Evolutionary conservation across 2,888 invertebrate species (phyloP).

Genomic region (Cordilura impudica): DNA sequence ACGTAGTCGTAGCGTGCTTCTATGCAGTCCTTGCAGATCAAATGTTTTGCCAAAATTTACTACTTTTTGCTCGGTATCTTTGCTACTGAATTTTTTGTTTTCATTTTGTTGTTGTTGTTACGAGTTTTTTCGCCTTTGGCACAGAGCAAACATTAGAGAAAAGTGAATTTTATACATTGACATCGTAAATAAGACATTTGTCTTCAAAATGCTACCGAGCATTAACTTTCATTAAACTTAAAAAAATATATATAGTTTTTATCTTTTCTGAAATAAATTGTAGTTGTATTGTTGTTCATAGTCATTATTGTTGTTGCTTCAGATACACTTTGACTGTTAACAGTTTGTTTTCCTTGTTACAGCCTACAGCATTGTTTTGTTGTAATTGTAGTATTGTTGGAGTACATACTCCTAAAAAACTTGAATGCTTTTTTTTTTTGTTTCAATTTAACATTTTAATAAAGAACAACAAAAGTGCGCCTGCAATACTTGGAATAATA

Average conservation of each 20-base stretch:
- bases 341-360: neutral
- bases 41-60: too few relatives aligned
- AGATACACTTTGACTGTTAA: too few relatives aligned
- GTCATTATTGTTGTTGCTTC: neutral
- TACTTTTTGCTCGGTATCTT: too few relatives aligned
- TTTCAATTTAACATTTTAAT: conserved; percentile 13
- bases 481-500: conserved; percentile 37
- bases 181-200: conserved; percentile 5
- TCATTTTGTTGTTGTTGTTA: neutral
- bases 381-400: conserved; percentile 28
- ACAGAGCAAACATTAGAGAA: neutral
- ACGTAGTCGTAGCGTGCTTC: too few relatives aligned
- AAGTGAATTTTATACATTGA: conserved; percentile 22
- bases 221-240: conserved; percentile 32
- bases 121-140: neutral
- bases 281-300: neutral
- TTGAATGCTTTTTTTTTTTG: conserved; percentile 25
- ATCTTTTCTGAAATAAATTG: neutral
- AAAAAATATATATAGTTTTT: conserved; percentile 12
- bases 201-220: conserved; percentile 1
- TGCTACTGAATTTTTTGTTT: neutral
- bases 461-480: conserved; percentile 5
- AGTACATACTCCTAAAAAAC: conserved; percentile 1
- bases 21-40: too few relatives aligned
- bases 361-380: conserved; percentile 1